These are phyloP conservation scores for Trichechus manatus DNA, from an alignment of 2,113 vertebrate genomes.

Conservation along the genomic window DNA sequence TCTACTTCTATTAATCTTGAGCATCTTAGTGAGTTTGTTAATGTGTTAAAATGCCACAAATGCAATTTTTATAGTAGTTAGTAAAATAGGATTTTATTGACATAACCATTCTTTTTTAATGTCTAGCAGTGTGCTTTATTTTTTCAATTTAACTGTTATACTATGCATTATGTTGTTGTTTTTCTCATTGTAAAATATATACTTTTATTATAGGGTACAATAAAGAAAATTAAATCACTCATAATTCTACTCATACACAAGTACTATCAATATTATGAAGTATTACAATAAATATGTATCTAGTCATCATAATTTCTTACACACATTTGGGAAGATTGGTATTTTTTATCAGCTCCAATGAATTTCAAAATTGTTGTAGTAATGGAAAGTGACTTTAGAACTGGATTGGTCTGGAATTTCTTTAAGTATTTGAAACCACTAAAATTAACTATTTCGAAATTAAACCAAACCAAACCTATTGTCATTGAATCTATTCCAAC, in stretches of 20 bases:
- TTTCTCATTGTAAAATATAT: not conserved
- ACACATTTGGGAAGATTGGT: not conserved
- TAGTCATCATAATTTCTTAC: not conserved
- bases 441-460: not conserved
- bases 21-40: not conserved
- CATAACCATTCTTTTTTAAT: constrained; percentile 33
- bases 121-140: not conserved
- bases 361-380: not conserved
- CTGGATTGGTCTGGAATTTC: not conserved
- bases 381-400: not conserved
- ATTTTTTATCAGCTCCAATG: not conserved
- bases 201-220: not conserved
- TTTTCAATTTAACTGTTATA: not conserved
- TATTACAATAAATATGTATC: constrained; percentile 17
- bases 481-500: too few species aligned
- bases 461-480: too few species aligned
- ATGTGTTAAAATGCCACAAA: not conserved
- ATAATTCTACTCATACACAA: not conserved
- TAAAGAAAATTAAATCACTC: constrained; percentile 3
- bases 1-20: too few species aligned
- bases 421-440: not conserved
- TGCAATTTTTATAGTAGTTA: constrained; percentile 17
- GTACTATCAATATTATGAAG: not conserved
- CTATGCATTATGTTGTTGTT: not conserved
- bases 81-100: constrained; percentile 47